These are phyloP conservation scores for Heteronetta atricapilla DNA, from an alignment of 2,113 vertebrate genomes.

Conservation along the genomic window DNA sequence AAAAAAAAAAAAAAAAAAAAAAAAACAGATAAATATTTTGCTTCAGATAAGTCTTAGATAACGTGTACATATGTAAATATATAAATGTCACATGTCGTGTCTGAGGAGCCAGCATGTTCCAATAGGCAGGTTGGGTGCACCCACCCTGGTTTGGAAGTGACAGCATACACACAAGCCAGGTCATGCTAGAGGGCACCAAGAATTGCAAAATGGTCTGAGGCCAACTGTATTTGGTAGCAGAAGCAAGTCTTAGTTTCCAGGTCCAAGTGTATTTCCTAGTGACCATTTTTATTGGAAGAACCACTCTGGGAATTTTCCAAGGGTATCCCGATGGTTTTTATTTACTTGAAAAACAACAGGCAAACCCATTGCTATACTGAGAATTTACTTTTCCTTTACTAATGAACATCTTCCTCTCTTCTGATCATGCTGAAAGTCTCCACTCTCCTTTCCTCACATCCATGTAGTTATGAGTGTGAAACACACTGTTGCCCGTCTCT, in stretches of 20 bases:
- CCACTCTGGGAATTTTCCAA: neutral
- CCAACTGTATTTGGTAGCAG: accelerated
- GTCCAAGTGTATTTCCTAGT: neutral
- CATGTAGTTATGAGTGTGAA: neutral
- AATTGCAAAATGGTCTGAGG: neutral
- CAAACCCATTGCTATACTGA: neutral
- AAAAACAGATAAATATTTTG: neutral
- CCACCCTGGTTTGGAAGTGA: neutral
- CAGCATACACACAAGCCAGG: neutral
- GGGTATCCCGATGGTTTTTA: neutral
- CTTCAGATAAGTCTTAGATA: neutral
- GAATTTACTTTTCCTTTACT: neutral
- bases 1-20: neutral
- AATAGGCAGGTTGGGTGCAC: neutral
- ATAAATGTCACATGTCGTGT: neutral
- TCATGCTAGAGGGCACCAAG: neutral
- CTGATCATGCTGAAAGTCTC: neutral
- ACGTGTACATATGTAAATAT: neutral
- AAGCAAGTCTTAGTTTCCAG: neutral
- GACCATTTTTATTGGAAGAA: neutral
- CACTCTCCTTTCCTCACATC: neutral
- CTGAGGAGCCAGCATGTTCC: neutral
- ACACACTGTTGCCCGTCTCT: neutral
- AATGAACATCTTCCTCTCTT: neutral
- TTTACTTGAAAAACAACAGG: neutral